phyloP scores from a whole-genome alignment of 2,797 vertebrate species.

The Hafferia zeledoni region DNA sequence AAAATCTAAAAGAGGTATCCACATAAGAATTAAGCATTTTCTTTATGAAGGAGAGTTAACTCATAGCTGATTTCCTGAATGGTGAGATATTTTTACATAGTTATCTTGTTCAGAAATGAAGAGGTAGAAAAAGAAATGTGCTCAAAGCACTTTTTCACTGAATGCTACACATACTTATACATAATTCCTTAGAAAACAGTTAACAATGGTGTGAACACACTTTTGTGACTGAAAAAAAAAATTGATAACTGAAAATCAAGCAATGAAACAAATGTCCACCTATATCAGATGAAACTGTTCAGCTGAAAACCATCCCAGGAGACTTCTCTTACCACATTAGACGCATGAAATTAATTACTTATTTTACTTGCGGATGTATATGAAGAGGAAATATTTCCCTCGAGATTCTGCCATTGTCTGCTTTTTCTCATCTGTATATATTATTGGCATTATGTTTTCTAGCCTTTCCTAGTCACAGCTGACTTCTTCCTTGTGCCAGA shows the following conservation, averaged over 20 bases:
- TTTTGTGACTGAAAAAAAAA: neutral
- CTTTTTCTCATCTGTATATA: neutral
- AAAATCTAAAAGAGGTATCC: neutral
- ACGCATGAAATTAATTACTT: conserved; percentile 45
- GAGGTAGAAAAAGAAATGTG: neutral
- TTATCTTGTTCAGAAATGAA: conserved; percentile 40
- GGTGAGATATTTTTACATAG: conserved; percentile 30
- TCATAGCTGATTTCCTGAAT: conserved; percentile 47
- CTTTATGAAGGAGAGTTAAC: conserved; percentile 22
- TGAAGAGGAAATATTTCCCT: conserved; percentile 23
- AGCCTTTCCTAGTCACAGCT: neutral
- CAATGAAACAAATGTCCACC: conserved; percentile 29
- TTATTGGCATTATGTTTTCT: neutral
- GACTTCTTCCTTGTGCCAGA: neutral
- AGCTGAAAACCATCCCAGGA: conserved; percentile 15
- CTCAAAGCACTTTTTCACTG: conserved; percentile 8
- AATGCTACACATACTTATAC: neutral
- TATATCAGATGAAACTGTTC: neutral
- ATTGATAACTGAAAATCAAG: conserved; percentile 12
- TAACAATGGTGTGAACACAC: neutral
- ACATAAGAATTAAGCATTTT: conserved; percentile 31
- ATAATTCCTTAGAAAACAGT: neutral
- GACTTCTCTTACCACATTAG: neutral
- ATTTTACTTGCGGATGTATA: conserved; percentile 14
- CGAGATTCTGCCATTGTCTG: neutral